Evolutionary conservation across 2,113 vertebrate species (phyloP), one percentile per base, ranked within the genome.

Genomic region (Dryoscopus gambensis): DNA sequence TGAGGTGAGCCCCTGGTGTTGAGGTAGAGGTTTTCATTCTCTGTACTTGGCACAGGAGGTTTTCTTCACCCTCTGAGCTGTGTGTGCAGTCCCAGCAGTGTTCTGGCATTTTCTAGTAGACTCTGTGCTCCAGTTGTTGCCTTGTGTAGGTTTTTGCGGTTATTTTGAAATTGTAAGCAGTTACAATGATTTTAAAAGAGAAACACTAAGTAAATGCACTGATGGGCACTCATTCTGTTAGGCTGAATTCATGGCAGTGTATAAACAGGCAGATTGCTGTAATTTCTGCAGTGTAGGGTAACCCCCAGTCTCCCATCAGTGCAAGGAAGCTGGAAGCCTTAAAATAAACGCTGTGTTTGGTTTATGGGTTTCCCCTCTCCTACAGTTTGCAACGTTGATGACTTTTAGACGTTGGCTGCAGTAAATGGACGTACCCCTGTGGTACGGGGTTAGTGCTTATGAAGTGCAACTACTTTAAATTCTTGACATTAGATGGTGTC

Each of bases 381-480:
- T 17, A 5, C 9, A 64, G 33, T 22, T 80, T 56, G 53, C 17
- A 42, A 0, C 49, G 6, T 42, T 77, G 33, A 30, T 80, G 80
- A 44, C 25, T 74, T 77, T 6, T 2, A 39, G 59, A 11, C 3
- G 1, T 8, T 71, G 20, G 15, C 39, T 63, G 0, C 35, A 27
- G 27, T 37, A 62, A 19, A 5, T 33, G 22, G 19, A 39, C 57
- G 27, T 68, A 11, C 16, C 40, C 21, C 30, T 33, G 6, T 65
- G 37, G 11, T 62, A 8, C 6, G 27, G 64, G 14, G 10, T 63
- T 60, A 30, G 44, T 55, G 65, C 52, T 62, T 42, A 7, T 31
- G 7, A 28, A 20, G 3, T 79, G 15, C 33, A 64, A 1, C 35
- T 44, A 3, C 52, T 70, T 83, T 1, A 35, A 78, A 20, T 63